phyloP scores from a whole-genome alignment of 2,797 vertebrate species.

The Chaunax sp. region DNA sequence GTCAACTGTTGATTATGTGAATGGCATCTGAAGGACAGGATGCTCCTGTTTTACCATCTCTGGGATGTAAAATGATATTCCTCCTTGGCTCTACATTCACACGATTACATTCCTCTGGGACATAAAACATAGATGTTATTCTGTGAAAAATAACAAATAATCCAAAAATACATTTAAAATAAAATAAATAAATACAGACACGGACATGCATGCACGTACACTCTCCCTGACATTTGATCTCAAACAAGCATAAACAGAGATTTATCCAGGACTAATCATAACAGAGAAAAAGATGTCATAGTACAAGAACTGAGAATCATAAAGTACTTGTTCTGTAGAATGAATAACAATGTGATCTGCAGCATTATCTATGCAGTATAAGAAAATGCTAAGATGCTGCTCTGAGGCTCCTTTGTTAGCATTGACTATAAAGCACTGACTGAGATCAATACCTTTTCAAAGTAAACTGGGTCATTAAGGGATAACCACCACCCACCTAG shows the following conservation, averaged over 20 bases:
- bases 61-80: background rate
- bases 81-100: no score
- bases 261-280: constrained; percentile 36
- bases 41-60: constrained; percentile 47
- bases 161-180: no score
- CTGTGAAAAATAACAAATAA: no score
- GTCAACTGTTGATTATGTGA: constrained; percentile 58
- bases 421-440: constrained; percentile 53
- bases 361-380: constrained; percentile 37
- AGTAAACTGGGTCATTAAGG: constrained; percentile 80
- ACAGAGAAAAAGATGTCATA: no score
- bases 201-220: no score
- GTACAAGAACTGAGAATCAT: constrained; percentile 29
- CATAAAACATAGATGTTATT: no score
- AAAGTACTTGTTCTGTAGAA: constrained; percentile 42
- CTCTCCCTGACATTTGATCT: no score
- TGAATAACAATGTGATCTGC: no score
- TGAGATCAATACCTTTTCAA: constrained; percentile 79
- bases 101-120: no score
- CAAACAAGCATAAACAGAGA: no score
- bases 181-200: no score
- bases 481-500: constrained; percentile 79
- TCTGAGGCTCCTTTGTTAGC: constrained; percentile 69
- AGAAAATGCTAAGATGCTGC: constrained; percentile 41
- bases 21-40: constrained; percentile 61